Evolutionary conservation across 2,888 invertebrate genomes (phyloP).

Genomic region (Drosophila sordidapex): DNA sequence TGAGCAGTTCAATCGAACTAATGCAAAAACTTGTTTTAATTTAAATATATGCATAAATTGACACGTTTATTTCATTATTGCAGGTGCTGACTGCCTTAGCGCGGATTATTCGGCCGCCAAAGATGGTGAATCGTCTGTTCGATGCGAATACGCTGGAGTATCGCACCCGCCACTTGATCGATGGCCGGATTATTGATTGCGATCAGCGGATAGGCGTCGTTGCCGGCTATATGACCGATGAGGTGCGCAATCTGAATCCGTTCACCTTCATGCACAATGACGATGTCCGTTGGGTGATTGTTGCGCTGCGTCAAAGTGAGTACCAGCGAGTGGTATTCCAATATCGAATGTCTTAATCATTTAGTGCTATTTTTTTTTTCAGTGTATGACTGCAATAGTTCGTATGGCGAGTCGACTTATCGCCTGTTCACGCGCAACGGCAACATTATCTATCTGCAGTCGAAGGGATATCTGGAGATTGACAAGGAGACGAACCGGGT

Average conservation of each 20-base stretch:
- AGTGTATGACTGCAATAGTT: conserved; percentile 94
- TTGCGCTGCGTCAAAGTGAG: conserved; percentile 93
- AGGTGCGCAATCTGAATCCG: conserved; percentile 94
- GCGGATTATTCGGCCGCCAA: conserved; percentile 89
- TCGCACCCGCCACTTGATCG: conserved; percentile 94
- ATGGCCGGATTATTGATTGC: conserved; percentile 94
- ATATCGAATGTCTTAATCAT: neutral
- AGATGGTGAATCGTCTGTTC: conserved; percentile 88
- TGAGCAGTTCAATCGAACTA: neutral
- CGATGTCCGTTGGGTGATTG: conserved; percentile 95
- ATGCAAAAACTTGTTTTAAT: neutral
- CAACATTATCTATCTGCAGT: conserved; percentile 93
- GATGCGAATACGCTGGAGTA: conserved; percentile 93
- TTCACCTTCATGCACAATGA: conserved; percentile 96
- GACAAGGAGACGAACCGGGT: conserved; percentile 91
- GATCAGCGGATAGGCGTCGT: conserved; percentile 96
- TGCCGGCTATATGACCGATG: conserved; percentile 95
- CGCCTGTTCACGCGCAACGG: conserved; percentile 92
- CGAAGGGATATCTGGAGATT: conserved; percentile 93
- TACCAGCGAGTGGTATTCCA: conserved; percentile 38
- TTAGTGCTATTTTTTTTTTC: conserved; percentile 21
- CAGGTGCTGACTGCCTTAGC: conserved; percentile 90
- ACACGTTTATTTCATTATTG: neutral
- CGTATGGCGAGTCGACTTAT: conserved; percentile 94
- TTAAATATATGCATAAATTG: neutral